A percentile compares a stretch with the other conserved stretches of the same genome.
These are phyloP conservation scores for Entosphenus tridentatus DNA, from an alignment of 2,113 vertebrate genomes.

Conservation along the genomic window DNA sequence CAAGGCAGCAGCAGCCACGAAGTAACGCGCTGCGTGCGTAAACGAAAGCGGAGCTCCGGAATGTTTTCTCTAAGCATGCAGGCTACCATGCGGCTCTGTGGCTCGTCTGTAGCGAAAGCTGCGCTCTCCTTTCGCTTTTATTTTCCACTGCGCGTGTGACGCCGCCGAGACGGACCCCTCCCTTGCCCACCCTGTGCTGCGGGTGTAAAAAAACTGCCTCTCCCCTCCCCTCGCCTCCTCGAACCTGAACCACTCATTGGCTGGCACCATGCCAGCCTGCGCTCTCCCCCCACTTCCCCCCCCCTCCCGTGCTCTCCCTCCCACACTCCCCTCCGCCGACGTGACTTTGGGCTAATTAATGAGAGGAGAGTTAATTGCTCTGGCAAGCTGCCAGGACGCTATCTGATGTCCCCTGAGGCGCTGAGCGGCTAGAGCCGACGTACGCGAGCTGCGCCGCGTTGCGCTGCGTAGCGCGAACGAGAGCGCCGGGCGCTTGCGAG, in stretches of 20 bases:
- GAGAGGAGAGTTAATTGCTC: background rate
- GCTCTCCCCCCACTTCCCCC: background rate
- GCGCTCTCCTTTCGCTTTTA: conserved; percentile 6
- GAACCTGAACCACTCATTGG: conserved; percentile 6
- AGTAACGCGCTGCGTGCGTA: no score
- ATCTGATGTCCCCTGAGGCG: background rate
- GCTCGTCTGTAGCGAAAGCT: conserved; percentile 1
- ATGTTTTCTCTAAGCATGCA: no score
- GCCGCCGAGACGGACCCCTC: conserved; percentile 1
- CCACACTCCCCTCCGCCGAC: background rate
- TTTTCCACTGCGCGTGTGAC: conserved; percentile 1
- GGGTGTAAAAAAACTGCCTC: background rate
- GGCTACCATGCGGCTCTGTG: background rate
- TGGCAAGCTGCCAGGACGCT: background rate
- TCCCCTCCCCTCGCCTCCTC: conserved; percentile 5
- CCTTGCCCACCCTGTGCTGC: background rate
- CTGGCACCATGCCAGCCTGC: conserved; percentile 4
- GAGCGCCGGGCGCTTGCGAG: no score
- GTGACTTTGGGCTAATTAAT: conserved; percentile 3
- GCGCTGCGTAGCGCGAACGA: no score
- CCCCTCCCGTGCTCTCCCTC: background rate
- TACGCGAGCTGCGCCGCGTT: no score
- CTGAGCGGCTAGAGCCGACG: no score
- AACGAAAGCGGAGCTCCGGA: no score
- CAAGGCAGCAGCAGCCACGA: no score